A percentile compares a stretch with the other conserved stretches of the same genome.
Evolutionary conservation across 2,797 vertebrate genomes (phyloP).

Genomic region (Phrynocephalus guinanensis): DNA sequence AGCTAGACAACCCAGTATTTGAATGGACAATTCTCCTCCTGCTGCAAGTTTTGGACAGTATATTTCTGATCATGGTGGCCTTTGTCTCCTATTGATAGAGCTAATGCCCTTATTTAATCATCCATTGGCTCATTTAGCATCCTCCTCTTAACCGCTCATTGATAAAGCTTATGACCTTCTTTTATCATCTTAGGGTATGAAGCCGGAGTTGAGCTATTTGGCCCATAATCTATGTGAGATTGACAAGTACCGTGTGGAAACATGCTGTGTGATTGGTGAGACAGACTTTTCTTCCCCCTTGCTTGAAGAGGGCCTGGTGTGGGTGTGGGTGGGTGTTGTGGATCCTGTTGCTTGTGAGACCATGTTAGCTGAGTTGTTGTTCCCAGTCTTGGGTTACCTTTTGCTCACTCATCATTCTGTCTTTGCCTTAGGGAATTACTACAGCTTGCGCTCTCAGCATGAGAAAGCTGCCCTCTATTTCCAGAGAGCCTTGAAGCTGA

Average conservation of each 20-base stretch:
- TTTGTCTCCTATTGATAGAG: background rate
- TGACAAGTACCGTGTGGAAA: conserved; percentile 98
- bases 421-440: conserved; percentile 91
- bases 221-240: conserved; percentile 99
- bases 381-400: conserved; percentile 28
- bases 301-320: background rate
- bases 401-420: conserved; percentile 40
- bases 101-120: conserved; percentile 48
- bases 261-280: conserved; percentile 98
- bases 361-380: background rate
- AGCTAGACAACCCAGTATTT: background rate
- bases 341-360: background rate
- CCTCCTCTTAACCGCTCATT: background rate
- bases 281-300: conserved; percentile 22
- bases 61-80: background rate
- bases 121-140: background rate
- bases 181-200: conserved; percentile 89
- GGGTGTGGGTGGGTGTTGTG: background rate
- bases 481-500: conserved; percentile 96
- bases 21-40: conserved; percentile 5
- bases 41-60: background rate
- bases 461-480: conserved; percentile 99
- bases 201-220: conserved; percentile 96
- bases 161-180: conserved; percentile 22
- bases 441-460: conserved; percentile 96